These are phyloP conservation scores for Lampropteryx suffumata DNA, from an alignment of 2,888 invertebrate species.

Conservation along the genomic window DNA sequence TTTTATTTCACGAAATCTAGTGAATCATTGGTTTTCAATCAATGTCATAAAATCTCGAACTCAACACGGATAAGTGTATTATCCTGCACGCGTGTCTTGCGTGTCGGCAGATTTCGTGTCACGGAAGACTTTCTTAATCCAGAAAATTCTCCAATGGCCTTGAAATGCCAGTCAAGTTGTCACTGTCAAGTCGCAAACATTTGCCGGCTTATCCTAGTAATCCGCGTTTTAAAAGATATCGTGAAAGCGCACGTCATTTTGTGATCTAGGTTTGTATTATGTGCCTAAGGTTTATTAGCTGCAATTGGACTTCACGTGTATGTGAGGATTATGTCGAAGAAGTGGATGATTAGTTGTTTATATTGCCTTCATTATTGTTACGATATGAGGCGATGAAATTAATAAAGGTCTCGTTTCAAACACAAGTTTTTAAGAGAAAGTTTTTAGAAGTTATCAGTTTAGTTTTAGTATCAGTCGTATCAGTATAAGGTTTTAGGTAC, in stretches of 20 bases:
- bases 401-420: no score
- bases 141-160: constrained; percentile 9
- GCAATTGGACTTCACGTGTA: constrained; percentile 34
- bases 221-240: constrained; percentile 20
- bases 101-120: background rate
- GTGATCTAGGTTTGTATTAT: constrained; percentile 30
- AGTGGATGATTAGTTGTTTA: constrained; percentile 18
- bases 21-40: no score
- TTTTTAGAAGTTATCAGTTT: no score
- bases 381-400: no score
- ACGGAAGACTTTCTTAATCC: background rate
- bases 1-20: no score
- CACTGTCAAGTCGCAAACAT: constrained; percentile 24
- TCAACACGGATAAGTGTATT: no score
- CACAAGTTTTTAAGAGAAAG: no score
- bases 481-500: no score
- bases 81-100: background rate
- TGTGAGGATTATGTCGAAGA: constrained; percentile 25
- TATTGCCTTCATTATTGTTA: no score
- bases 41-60: no score
- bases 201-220: constrained; percentile 17
- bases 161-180: constrained; percentile 21
- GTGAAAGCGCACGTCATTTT: constrained; percentile 24
- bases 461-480: no score
- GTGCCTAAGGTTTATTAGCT: constrained; percentile 46